phyloP scores from a whole-genome alignment of 2,888 invertebrate genomes.

The Parascotia fuliginaria region DNA sequence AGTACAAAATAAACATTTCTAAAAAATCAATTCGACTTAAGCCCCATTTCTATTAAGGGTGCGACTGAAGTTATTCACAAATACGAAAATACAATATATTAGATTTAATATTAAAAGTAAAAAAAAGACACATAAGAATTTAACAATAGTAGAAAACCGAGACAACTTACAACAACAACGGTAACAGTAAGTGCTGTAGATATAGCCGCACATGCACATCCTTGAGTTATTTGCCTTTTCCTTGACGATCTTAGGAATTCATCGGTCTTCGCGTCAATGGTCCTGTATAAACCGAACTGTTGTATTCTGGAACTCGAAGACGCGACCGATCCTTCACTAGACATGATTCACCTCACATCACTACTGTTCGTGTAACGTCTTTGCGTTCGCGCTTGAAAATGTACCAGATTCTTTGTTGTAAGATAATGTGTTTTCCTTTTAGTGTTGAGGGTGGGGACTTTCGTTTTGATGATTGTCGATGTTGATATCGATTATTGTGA shows the following conservation, averaged over 20 bases:
- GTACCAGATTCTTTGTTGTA: slow-evolving; percentile 61
- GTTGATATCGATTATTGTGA: background rate
- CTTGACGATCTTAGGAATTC: slow-evolving; percentile 75
- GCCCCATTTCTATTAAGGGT: too few relatives aligned
- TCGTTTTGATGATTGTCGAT: slow-evolving; percentile 48
- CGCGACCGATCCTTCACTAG: slow-evolving; percentile 67
- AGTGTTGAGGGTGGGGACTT: slow-evolving; percentile 53
- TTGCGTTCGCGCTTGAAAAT: slow-evolving; percentile 59
- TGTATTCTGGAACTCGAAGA: slow-evolving; percentile 61
- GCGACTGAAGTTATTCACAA: too few relatives aligned
- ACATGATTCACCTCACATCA: slow-evolving; percentile 71
- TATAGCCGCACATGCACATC: slow-evolving; percentile 76
- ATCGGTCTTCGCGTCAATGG: slow-evolving; percentile 74
- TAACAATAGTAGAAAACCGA: background rate
- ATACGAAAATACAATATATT: too few relatives aligned
- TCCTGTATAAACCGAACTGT: slow-evolving; percentile 76
- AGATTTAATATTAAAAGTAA: too few relatives aligned
- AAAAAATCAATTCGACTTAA: too few relatives aligned
- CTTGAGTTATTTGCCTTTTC: slow-evolving; percentile 72
- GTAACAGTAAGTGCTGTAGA: slow-evolving; percentile 77
- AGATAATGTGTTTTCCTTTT: slow-evolving; percentile 67
- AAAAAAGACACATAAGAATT: background rate
- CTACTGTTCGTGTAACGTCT: slow-evolving; percentile 51
- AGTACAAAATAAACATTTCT: too few relatives aligned
- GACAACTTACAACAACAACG: slow-evolving; percentile 76